Conservation (phyloP, 2,113 vertebrate genomes). For the Ploceus nigricollis region DNA sequence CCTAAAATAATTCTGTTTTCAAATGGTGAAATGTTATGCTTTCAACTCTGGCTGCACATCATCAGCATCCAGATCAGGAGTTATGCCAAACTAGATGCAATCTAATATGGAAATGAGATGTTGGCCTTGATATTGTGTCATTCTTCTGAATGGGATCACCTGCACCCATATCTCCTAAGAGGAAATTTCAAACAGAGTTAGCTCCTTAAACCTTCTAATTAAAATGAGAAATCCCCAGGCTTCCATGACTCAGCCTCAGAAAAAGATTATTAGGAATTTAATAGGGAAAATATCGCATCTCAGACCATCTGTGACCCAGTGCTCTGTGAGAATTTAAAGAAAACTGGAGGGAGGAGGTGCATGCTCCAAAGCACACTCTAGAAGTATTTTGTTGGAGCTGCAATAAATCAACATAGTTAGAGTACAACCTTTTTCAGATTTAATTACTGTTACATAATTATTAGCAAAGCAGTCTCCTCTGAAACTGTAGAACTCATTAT, state of each 20-base stretch:
- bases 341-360: conserved; percentile 81
- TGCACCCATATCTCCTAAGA: conserved; percentile 87
- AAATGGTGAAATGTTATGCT: conserved; percentile 62
- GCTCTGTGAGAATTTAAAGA: conserved; percentile 90
- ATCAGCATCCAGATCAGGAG: conserved; percentile 78
- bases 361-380: conserved; percentile 77
- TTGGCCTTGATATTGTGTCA: conserved; percentile 86
- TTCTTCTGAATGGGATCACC: conserved; percentile 85
- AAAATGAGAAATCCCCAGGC: conserved; percentile 97
- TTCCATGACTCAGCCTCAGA: conserved; percentile 90
- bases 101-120: conserved; percentile 95
- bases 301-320: conserved; percentile 97
- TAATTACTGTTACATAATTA: conserved; percentile 94
- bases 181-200: conserved; percentile 91
- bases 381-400: conserved; percentile 81
- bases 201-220: conserved; percentile 99
- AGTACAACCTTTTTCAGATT: conserved; percentile 88
- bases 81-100: conserved; percentile 86
- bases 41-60: conserved; percentile 61
- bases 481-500: conserved; percentile 87
- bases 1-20: conserved; percentile 57
- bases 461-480: conserved; percentile 87
- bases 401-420: conserved; percentile 88
- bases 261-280: conserved; percentile 99
- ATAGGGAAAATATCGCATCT: conserved; percentile 96